Base-by-base conservation (phyloP, 2,888 invertebrate species). In the Tetramorium bicarinatum region DNA sequence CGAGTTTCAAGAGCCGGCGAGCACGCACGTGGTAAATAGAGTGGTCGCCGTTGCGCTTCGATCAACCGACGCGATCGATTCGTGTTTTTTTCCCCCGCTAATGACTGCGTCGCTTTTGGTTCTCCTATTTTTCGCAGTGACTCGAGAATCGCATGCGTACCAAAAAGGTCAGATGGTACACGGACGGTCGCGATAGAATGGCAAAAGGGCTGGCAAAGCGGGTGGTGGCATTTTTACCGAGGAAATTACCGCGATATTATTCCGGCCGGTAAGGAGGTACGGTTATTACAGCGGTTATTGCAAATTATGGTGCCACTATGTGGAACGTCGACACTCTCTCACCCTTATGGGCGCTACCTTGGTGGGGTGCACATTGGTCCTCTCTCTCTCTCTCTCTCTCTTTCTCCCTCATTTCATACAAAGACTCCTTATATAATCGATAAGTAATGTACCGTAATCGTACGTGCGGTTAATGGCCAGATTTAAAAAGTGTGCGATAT, bases 251-350 rank as follows among this genome's bases (percentile, higher is more conserved):
- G 74, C 83, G 88, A 90, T 90, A 91, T 92, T 92, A 92, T 90
- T 92, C 92, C 84, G 84, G 83, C 56, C 77, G 77, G 89, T 90
- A 91, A 92, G 90, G 85, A 92, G 91, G 85, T 91, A 92, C 87
- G 90, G 92, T 93, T 93, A 93, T 93, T 92, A 90, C 87, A 72
- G 85, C 91, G 89, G 91, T 93, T 93, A 93, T 93, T 91, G 92
- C 92, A 89, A 94, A 92, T 93, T 92, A 93, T 89, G 91, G 88
- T 83, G 76, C 85, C 77, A 86, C 87, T 87, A 85, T 85, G 84
- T 86, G 88, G 88, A 91, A 90, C 89, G 87, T 76, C 83, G 85
- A 83, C 85, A 80, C 83, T 81, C 87, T 83, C 84, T 67, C 83
- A 59, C 71, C 13, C 52, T 49, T 56, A 41, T 49, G 81, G 82